These are phyloP conservation scores for Cartodere bifasciata DNA, from an alignment of 2,888 invertebrate genomes.

Conservation along the genomic window DNA sequence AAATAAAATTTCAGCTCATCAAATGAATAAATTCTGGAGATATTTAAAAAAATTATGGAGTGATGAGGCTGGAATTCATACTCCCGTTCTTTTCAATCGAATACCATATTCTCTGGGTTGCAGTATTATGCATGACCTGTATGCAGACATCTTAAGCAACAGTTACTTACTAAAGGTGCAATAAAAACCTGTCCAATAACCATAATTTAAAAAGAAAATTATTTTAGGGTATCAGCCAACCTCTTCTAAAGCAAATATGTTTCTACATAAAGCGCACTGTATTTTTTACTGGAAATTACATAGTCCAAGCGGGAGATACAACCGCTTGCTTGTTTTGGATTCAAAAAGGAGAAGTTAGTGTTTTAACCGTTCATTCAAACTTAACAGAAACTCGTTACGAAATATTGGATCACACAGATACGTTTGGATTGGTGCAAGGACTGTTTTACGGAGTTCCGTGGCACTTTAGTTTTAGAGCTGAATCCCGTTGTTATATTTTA, in stretches of 20 bases:
- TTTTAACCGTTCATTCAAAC: conserved; percentile 40
- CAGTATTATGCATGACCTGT: conserved; percentile 38
- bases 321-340: conserved; percentile 45
- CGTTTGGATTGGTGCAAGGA: conserved; percentile 45
- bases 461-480: conserved; percentile 42
- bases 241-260: conserved; percentile 39
- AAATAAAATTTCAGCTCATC: conserved; percentile 11
- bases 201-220: no score
- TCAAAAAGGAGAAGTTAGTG: conserved; percentile 43
- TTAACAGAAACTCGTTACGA: conserved; percentile 38
- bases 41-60: conserved; percentile 10
- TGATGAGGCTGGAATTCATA: conserved; percentile 11
- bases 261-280: conserved; percentile 40
- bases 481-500: conserved; percentile 40
- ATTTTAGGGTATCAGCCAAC: conserved; percentile 34
- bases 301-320: conserved; percentile 42
- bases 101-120: conserved; percentile 9
- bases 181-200: no score
- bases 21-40: conserved; percentile 9
- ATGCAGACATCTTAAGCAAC: conserved; percentile 37
- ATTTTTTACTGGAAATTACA: conserved; percentile 43
- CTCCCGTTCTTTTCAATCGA: conserved; percentile 22
- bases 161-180: conserved; percentile 36
- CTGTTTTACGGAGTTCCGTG: conserved; percentile 40
- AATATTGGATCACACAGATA: conserved; percentile 39